Conservation (phyloP, 2,888 invertebrate genomes). For the Timandra comae region DNA sequence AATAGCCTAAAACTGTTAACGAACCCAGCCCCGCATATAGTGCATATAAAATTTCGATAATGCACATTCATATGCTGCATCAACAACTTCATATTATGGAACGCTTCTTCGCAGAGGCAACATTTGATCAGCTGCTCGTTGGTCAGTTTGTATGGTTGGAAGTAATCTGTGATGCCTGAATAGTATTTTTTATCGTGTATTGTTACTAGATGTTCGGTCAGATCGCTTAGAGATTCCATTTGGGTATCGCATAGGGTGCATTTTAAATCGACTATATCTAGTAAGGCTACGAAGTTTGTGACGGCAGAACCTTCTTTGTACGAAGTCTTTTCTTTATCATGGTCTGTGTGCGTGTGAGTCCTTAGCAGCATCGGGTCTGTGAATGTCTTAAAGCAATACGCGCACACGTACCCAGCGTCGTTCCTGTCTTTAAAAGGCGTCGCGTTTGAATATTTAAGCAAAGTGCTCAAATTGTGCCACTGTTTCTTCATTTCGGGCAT, state of each 20-base stretch:
- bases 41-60: slow-evolving; percentile 64
- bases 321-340: slow-evolving; percentile 52
- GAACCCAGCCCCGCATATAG: slow-evolving; percentile 63
- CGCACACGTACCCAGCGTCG: slow-evolving; percentile 64
- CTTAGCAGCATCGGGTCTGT: slow-evolving; percentile 39
- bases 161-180: slow-evolving; percentile 51
- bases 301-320: slow-evolving; percentile 60
- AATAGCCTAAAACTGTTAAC: slow-evolving; percentile 58
- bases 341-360: slow-evolving; percentile 50
- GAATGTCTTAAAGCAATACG: slow-evolving; percentile 61
- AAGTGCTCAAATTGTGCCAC: slow-evolving; percentile 60
- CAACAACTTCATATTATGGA: slow-evolving; percentile 57
- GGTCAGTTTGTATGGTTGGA: slow-evolving; percentile 55
- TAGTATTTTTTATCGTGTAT: slow-evolving; percentile 59
- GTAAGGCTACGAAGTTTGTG: slow-evolving; percentile 58
- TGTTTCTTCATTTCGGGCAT: slow-evolving; percentile 60
- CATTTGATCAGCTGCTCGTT: slow-evolving; percentile 57
- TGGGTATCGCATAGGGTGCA: slow-evolving; percentile 51
- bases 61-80: slow-evolving; percentile 70
- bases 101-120: slow-evolving; percentile 54
- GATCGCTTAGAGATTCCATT: slow-evolving; percentile 39
- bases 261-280: slow-evolving; percentile 61
- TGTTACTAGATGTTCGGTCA: slow-evolving; percentile 52
- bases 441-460: slow-evolving; percentile 58
- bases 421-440: slow-evolving; percentile 66